Conservation (phyloP, 2,113 vertebrate genomes). For the Tyto alba region DNA sequence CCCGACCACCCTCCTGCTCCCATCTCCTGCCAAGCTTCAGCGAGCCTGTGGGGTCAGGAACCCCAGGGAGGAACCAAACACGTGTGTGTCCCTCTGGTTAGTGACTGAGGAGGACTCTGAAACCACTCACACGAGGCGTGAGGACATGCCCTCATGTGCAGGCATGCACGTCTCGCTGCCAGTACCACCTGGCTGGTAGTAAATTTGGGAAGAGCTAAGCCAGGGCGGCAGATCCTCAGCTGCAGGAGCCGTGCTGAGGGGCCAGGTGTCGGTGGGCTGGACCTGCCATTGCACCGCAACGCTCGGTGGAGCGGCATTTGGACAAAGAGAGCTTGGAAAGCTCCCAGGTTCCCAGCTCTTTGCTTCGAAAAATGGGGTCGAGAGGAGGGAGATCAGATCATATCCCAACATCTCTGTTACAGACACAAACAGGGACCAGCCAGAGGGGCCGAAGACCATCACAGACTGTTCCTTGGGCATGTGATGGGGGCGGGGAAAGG, state of each 20-base stretch:
- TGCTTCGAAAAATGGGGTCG: background rate
- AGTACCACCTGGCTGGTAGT: background rate
- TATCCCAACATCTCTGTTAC: background rate
- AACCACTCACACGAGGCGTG: accelerated
- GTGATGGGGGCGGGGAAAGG: background rate
- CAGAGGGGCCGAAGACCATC: background rate
- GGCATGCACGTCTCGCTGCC: background rate
- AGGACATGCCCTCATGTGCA: background rate
- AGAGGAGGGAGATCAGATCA: background rate
- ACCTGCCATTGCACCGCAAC: background rate
- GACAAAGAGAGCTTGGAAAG: background rate
- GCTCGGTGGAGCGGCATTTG: background rate
- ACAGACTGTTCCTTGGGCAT: background rate
- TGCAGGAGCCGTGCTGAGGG: constrained; percentile 32
- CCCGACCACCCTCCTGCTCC: background rate
- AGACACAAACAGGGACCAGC: background rate
- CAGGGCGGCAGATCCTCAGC: background rate
- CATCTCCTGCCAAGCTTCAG: background rate
- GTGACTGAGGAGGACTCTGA: accelerated
- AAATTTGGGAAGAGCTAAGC: background rate
- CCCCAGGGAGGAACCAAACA: accelerated
- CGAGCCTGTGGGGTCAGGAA: accelerated
- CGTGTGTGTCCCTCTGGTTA: accelerated
- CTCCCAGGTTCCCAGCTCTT: background rate
- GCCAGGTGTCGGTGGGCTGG: background rate